Conservation (phyloP, 2,888 invertebrate genomes). For the Tetramorium bicarinatum region DNA sequence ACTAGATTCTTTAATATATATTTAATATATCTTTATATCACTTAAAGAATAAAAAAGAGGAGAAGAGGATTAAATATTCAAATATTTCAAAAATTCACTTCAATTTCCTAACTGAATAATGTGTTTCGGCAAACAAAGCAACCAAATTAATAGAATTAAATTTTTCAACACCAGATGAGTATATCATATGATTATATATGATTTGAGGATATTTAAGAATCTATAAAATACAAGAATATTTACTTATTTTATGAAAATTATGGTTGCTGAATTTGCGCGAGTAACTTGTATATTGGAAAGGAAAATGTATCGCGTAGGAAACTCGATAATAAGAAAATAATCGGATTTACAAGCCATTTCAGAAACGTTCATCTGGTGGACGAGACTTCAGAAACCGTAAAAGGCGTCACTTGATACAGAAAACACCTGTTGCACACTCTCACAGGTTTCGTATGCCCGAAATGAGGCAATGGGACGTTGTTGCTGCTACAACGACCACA, state of each 20-base stretch:
- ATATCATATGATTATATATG: constrained; percentile 40
- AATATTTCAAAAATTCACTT: constrained; percentile 11
- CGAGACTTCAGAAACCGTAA: constrained; percentile 86
- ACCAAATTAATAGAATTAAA: constrained; percentile 20
- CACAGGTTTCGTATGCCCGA: constrained; percentile 96
- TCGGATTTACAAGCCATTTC: constrained; percentile 25
- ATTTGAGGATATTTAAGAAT: constrained; percentile 34
- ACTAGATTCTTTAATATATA: constrained; percentile 30
- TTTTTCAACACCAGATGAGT: constrained; percentile 25
- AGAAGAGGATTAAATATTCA: not conserved
- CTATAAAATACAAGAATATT: constrained; percentile 8
- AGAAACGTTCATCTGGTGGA: constrained; percentile 82
- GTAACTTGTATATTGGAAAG: constrained; percentile 38
- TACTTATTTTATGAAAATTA: constrained; percentile 47
- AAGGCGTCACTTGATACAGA: constrained; percentile 90
- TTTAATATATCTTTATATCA: constrained; percentile 18
- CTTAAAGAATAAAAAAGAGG: constrained; percentile 18
- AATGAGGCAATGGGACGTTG: constrained; percentile 96
- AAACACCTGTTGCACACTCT: constrained; percentile 97
- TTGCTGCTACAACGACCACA: constrained; percentile 98
- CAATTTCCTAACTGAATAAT: constrained; percentile 17
- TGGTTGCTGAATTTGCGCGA: constrained; percentile 38
- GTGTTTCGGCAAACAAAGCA: constrained; percentile 5
- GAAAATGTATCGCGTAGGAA: constrained; percentile 20
- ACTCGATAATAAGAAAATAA: constrained; percentile 41